Evolutionary conservation across 2,113 vertebrate genomes (phyloP).

Genomic region (Nymphicus hollandicus): DNA sequence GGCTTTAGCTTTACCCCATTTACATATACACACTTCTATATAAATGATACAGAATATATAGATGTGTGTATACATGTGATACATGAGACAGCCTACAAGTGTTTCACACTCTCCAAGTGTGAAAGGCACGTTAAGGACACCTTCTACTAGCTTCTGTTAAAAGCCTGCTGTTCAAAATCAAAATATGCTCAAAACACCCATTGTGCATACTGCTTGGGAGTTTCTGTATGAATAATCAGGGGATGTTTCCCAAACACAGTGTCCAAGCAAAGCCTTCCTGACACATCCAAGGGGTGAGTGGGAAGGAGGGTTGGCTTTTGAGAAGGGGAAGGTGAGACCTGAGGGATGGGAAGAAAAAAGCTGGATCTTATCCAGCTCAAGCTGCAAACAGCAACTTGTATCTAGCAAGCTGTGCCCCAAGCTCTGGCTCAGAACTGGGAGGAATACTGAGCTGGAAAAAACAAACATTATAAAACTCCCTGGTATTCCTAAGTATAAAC

Average conservation of each 20-base stretch:
- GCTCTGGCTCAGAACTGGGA: background rate
- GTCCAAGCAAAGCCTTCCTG: background rate
- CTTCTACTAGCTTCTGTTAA: background rate
- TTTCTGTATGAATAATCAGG: accelerated
- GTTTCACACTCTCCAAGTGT: background rate
- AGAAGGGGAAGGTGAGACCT: background rate
- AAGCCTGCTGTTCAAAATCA: background rate
- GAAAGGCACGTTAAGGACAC: background rate
- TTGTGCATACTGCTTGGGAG: accelerated
- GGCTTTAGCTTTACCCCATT: background rate
- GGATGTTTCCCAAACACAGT: accelerated
- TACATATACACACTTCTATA: background rate
- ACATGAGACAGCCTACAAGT: background rate
- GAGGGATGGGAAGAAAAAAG: background rate
- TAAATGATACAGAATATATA: background rate
- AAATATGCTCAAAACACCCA: background rate
- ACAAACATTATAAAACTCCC: background rate
- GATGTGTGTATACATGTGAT: background rate
- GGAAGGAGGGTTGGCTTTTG: background rate
- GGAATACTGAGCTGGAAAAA: background rate
- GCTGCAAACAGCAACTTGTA: background rate
- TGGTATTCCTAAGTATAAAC: background rate
- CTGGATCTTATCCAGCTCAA: background rate
- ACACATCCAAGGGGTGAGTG: background rate
- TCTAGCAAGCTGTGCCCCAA: background rate